Evolutionary conservation across 2,888 invertebrate genomes (phyloP), one percentile per base, ranked within the genome.

Genomic region (Parelbella ahira): DNA sequence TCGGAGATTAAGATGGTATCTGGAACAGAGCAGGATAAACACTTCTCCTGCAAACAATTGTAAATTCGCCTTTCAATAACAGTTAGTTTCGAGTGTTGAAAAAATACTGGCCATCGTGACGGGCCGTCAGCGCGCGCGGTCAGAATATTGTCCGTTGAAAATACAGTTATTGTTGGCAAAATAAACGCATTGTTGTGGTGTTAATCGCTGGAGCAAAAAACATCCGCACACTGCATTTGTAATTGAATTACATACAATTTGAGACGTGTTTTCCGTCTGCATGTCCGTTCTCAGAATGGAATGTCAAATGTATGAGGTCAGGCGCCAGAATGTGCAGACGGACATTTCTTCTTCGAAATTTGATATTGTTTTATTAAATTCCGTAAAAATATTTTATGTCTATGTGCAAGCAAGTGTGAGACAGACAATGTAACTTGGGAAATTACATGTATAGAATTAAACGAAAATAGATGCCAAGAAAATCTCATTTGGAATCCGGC

Each of bases 161-260:
- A 65, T 70, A 81, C 80, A 76, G 83, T 83, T 82, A 84, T 79
- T 86, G 81, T 86, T 84, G 83, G 67, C 80, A 77, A 84, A 86
- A 86, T 83, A 83, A 70, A 60, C 51, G 62, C 56, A 71, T 82
- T 84, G 79, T 80, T 64, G 59, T 48, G 44, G 54, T 63, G 60
- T 67, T 60, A 60, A 53, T 63, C 59, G 36, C 37, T 32, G 57
- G 58, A 56, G 76, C 71, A 83, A 79, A 84, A 82, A 80, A 66
- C 61, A 44, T 44, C 41, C 37, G 49, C 48, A 80, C 78, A 84
- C 80, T 75, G 48, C 61, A 30, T 45, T 48, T 56, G 57, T 87
- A 86, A 86, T 87, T 79, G 84, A 84, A 86, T 86, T 87, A 87
- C 61, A 62, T 47, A 55, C 55, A 58, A 58, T 64, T 55, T 49